Percentiles rank a stretch among this genome's conserved stretches.
Evolutionary conservation across 2,888 invertebrate genomes (phyloP).

Genomic region (Tortrix viridana): DNA sequence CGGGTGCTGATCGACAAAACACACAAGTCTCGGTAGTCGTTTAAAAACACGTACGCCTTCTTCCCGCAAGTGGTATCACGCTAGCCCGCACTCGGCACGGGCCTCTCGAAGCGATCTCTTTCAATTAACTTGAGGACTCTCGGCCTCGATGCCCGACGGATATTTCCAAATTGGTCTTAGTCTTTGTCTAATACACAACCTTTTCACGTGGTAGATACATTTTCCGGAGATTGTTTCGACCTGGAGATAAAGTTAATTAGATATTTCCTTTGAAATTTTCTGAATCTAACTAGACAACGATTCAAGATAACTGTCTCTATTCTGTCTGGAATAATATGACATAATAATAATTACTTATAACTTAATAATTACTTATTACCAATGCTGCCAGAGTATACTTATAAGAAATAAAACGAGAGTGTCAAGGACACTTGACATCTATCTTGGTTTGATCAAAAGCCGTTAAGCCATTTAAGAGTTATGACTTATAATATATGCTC

Average conservation of each 20-base stretch:
- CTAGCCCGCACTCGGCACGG: conserved; percentile 59
- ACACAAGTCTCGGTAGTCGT: conserved; percentile 26
- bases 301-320: too few species aligned
- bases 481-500: too few species aligned
- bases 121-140: conserved; percentile 76
- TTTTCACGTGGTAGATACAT: conserved; percentile 33
- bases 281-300: too few species aligned
- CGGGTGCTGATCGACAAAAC: not conserved
- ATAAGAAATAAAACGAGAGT: too few species aligned
- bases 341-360: too few species aligned
- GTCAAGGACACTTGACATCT: too few species aligned
- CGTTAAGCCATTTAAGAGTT: too few species aligned
- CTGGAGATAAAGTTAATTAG: too few species aligned
- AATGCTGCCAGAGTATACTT: too few species aligned
- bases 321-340: too few species aligned
- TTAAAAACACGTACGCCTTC: conserved; percentile 36
- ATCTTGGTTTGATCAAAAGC: too few species aligned
- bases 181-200: conserved; percentile 27
- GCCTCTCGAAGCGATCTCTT: conserved; percentile 69
- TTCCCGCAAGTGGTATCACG: conserved; percentile 50
- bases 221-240: conserved; percentile 35
- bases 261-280: conserved; percentile 43
- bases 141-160: conserved; percentile 41
- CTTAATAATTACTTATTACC: not conserved
- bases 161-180: conserved; percentile 40